These are phyloP conservation scores for Cephalopterus ornatus DNA, from an alignment of 2,113 vertebrate species.

Conservation along the genomic window DNA sequence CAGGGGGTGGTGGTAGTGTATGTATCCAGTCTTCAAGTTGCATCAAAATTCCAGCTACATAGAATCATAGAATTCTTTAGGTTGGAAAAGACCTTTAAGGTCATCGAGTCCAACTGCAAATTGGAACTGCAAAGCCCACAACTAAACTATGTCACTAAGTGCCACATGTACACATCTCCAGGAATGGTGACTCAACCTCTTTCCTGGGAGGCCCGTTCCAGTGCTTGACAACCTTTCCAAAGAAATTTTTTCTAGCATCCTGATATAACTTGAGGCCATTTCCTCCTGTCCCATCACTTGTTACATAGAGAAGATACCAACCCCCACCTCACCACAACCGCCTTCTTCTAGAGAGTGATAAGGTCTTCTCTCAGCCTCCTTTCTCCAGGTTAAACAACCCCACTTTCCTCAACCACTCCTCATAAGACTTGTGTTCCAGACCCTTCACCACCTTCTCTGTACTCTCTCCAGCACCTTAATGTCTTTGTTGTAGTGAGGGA, in stretches of 20 bases:
- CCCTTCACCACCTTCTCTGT: neutral
- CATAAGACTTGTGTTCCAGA: too few species aligned
- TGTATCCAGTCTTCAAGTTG: neutral
- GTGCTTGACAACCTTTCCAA: neutral
- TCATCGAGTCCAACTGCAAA: neutral
- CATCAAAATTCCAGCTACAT: neutral
- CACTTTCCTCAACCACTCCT: neutral
- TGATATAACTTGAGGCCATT: neutral
- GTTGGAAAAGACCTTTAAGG: neutral
- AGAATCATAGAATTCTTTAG: neutral
- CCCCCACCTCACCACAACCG: neutral
- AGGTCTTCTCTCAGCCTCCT: neutral
- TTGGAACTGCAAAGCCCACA: neutral
- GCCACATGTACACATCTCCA: neutral
- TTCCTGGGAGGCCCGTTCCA: neutral
- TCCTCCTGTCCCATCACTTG: neutral
- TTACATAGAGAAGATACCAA: neutral
- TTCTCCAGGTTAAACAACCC: neutral
- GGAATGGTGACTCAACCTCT: neutral
- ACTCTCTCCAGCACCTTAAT: rapidly evolving
- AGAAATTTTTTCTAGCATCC: neutral
- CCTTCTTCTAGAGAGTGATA: neutral
- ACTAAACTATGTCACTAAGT: neutral
- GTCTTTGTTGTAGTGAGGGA: neutral
- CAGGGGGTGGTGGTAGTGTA: rapidly evolving